Evolutionary conservation across 1,140 invertebrate genomes (phyloP).

Genomic region (Coptotermes formosanus): DNA sequence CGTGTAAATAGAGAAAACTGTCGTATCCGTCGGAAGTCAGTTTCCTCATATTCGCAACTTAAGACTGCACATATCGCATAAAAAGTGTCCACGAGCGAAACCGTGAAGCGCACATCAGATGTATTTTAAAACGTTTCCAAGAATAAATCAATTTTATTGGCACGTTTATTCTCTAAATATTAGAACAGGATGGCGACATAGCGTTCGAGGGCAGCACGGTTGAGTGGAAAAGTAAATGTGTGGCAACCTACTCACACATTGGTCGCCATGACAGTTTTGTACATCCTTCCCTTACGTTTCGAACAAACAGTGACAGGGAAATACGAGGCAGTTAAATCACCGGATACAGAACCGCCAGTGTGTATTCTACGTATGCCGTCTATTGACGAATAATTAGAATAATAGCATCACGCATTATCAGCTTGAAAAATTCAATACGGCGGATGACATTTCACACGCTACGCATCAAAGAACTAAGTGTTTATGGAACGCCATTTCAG

Average conservation of each 20-base stretch:
- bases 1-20: too few relatives aligned
- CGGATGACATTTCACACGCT: not conserved
- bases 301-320: not conserved
- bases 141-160: not conserved
- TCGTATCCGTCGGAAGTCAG: too few relatives aligned
- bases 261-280: not conserved
- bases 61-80: too few relatives aligned
- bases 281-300: not conserved
- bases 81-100: too few relatives aligned
- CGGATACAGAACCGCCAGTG: not conserved
- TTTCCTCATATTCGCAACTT: too few relatives aligned
- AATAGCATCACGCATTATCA: not conserved
- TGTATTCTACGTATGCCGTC: not conserved
- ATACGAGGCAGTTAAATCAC: not conserved
- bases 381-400: not conserved
- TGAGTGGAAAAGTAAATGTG: too few relatives aligned
- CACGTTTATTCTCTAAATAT: not conserved
- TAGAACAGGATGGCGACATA: too few relatives aligned
- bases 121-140: not conserved
- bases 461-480: not conserved
- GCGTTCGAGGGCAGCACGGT: too few relatives aligned
- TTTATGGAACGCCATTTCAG: too few relatives aligned
- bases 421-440: not conserved
- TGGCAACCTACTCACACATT: not conserved
- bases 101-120: too few relatives aligned